Percentiles rank a stretch among this genome's conserved stretches.
These are phyloP conservation scores for Holcopasites calliopsidis DNA, from an alignment of 1,140 invertebrate species.

Conservation along the genomic window DNA sequence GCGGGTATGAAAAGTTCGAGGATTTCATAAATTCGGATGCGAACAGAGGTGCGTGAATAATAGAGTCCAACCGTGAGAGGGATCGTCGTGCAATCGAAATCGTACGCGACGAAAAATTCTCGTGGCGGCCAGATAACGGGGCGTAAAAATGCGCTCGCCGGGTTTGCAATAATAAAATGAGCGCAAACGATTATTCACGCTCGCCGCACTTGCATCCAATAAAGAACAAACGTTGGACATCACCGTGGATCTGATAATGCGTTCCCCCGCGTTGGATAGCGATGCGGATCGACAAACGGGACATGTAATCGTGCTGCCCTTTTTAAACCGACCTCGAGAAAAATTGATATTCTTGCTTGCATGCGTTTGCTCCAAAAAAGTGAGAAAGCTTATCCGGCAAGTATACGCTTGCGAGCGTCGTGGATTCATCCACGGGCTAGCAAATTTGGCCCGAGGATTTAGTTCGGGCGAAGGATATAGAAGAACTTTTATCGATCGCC, in stretches of 20 bases:
- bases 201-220: constrained; percentile 61
- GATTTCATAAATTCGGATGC: constrained; percentile 48
- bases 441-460: too few relatives aligned
- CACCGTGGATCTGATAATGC: constrained; percentile 59
- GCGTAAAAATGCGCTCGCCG: constrained; percentile 44
- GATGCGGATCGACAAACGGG: constrained; percentile 46
- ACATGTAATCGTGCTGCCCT: too few relatives aligned
- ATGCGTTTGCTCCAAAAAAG: constrained; percentile 35
- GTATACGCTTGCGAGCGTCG: neutral
- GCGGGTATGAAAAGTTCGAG: constrained; percentile 50
- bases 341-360: constrained; percentile 58
- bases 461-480: neutral
- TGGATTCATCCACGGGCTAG: constrained; percentile 43
- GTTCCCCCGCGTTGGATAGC: constrained; percentile 55
- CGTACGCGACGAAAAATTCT: too few relatives aligned
- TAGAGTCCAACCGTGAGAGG: too few relatives aligned
- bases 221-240: constrained; percentile 62
- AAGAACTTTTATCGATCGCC: neutral
- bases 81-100: constrained; percentile 30
- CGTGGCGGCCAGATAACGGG: constrained; percentile 10
- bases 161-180: constrained; percentile 57
- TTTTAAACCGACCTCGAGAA: constrained; percentile 47
- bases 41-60: too few relatives aligned
- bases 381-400: constrained; percentile 46
- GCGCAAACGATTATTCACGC: constrained; percentile 64